Evolutionary conservation across 2,797 vertebrate species (phyloP).

Genomic region (Halcyon leucocephala): DNA sequence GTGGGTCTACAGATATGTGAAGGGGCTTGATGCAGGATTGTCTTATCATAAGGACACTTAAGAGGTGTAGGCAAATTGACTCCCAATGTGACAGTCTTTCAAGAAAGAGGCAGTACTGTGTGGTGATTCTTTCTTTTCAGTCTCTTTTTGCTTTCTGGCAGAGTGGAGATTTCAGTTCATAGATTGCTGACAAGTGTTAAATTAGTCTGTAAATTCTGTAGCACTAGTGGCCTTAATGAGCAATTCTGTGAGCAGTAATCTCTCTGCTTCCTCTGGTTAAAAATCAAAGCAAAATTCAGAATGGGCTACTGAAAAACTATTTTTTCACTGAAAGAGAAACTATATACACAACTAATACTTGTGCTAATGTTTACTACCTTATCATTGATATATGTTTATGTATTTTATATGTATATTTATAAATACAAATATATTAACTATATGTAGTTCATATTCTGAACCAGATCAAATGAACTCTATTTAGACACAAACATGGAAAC

Average conservation of each 20-base stretch:
- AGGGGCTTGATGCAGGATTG: accelerated
- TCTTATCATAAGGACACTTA: not conserved
- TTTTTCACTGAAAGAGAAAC: not conserved
- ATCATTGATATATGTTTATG: not conserved
- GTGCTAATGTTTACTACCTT: not conserved
- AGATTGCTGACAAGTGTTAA: not conserved
- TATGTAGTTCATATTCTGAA: not conserved
- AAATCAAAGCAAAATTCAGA: not conserved
- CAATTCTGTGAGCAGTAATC: not conserved
- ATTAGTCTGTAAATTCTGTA: not conserved
- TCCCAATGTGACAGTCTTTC: not conserved
- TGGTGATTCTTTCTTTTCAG: not conserved
- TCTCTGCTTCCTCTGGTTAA: not conserved
- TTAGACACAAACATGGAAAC: not conserved
- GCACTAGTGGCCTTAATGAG: not conserved
- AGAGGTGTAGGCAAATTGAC: not conserved
- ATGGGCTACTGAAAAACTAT: not conserved
- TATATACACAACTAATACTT: not conserved
- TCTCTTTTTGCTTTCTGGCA: not conserved
- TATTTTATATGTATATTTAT: not conserved
- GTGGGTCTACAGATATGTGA: accelerated
- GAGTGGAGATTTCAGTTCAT: not conserved
- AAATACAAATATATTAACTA: not conserved
- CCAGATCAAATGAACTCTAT: not conserved
- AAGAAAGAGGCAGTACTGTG: not conserved